Base-by-base conservation (phyloP, 2,888 invertebrate genomes). In the Melanotus villosus region DNA sequence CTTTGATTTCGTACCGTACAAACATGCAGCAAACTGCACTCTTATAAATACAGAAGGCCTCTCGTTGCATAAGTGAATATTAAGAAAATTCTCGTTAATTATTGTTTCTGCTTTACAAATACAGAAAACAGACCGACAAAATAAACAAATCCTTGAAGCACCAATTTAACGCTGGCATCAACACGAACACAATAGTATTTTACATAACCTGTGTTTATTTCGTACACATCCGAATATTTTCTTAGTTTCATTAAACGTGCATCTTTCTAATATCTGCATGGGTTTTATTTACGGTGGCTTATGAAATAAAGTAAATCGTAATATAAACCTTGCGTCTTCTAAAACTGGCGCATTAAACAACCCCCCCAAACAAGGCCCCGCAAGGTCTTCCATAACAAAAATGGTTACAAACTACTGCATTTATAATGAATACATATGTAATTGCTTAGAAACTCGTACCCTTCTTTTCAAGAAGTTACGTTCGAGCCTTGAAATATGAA, bases 171-270 rank as follows among this genome's bases (percentile, higher is more conserved):
- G 23, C 47, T 47, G 12, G 23, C 47, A 26, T 47, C 47, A 18
- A 43, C 47, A 19, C 12, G 47, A 23, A 26, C 21, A 47, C 47
- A 47, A 47, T 47, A 23, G 47, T 47, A 26, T 47, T n/a, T 47
- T 47, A 47, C 47, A 47, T 47, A 47, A 47, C 47, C 10, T 26
- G 7, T 23, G 47, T 23, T 47, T 47, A 47, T 5, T 26, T 7
- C 23, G 21, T 26, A 12, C 12, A 21, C 21, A 23, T 5, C 16
- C 19, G n/a, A 19, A 45, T 45, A 45, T 21, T n/a, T n/a, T n/a
- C n/a, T n/a, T n/a, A n/a, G n/a, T n/a, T n/a, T n/a, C n/a, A n/a
- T n/a, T n/a, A n/a, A 16, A 1, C 14, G 7, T 41, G 41, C 16
- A 41, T n/a, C 14, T 41, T 16, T 43, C 3, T 7, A 43, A 43